A percentile compares a stretch with the other conserved stretches of the same genome.
phyloP scores from a whole-genome alignment of 1,140 invertebrate species.

The Lerema accius region DNA sequence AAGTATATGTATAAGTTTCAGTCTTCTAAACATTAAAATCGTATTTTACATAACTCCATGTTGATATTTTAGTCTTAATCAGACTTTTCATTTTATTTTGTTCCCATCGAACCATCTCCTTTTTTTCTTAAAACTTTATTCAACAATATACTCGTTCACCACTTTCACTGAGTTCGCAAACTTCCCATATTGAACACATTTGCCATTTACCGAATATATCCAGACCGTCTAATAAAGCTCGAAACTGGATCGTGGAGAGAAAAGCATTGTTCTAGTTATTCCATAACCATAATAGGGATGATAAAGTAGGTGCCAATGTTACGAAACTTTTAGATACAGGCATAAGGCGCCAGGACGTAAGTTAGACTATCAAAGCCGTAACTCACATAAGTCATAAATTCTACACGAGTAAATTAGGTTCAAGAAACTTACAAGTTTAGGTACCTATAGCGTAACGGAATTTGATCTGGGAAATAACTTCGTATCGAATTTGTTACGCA shows the following conservation, averaged over 20 bases:
- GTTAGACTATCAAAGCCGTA: not conserved
- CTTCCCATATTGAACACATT: conserved; percentile 63
- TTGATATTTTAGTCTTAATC: too few species aligned
- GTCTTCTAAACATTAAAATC: too few species aligned
- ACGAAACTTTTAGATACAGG: conserved; percentile 35
- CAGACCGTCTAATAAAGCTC: conserved; percentile 53
- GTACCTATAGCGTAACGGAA: conserved; percentile 12
- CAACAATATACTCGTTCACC: conserved; percentile 51
- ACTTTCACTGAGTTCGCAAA: conserved; percentile 69
- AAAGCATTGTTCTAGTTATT: conserved; percentile 48
- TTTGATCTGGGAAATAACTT: conserved; percentile 23
- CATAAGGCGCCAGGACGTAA: conserved; percentile 9
- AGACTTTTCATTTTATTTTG: conserved; percentile 57
- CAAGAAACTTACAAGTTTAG: conserved; percentile 21
- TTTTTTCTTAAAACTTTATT: conserved; percentile 65
- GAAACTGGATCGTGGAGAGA: conserved; percentile 50
- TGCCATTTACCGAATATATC: conserved; percentile 66
- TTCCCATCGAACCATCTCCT: conserved; percentile 68
- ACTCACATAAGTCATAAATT: conserved; percentile 19
- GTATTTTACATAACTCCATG: too few species aligned
- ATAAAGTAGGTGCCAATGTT: conserved; percentile 49
- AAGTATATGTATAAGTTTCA: too few species aligned
- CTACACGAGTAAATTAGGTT: conserved; percentile 23
- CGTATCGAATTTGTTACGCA: conserved; percentile 19
- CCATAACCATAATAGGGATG: conserved; percentile 40